Base-by-base conservation (phyloP, 2,113 vertebrate species). In the Plestiodon gilberti region DNA sequence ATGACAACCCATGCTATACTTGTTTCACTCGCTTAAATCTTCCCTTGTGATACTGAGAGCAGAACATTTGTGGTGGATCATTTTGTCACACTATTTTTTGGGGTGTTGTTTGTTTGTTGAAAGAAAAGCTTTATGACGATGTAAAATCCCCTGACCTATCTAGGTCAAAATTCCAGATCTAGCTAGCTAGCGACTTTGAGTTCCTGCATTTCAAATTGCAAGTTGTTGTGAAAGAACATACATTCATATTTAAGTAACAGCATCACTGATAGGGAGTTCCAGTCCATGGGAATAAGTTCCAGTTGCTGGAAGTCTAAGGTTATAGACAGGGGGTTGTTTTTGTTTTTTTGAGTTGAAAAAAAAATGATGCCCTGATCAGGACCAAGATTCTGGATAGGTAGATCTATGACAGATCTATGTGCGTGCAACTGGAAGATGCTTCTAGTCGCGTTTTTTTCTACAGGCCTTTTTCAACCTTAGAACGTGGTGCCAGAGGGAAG, bases 21-120 rank as follows among this genome's bases (percentile, higher is more conserved):
- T 86, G 76, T 71, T 71, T 79, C 55, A 71, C 84, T 61, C 28
- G 25, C 70, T 86, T 70, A 70, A 79, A 61, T 78, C 52, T 61
- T 80, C 38, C 59, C 67, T 80, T 80, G 13, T 79, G 65, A 61
- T 79, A 64, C 57, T 86, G 57, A 15, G 38, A 30, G 67, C 30
- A 15, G 77, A 48, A 73, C 59, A 43, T 52, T 64, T 48, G 71
- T 64, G 73, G 28, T 48, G 35, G 57, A 6, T 65, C 8, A 70
- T 80, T 80, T 86, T 59, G 48, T 40, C 84, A 78, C 33, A 28
- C 23, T 28, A 13, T 48, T 48, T 48, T 48, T 48, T 48, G 4
- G 43, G 4, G 22, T 28, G 28, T 48, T 48, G 43, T 48, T 8
- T 48, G 43, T 48, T 48, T 48, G 43, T 18, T 30, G 30, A 52